These are phyloP conservation scores for Glareola pratincola DNA, from an alignment of 2,113 vertebrate species.

Conservation along the genomic window DNA sequence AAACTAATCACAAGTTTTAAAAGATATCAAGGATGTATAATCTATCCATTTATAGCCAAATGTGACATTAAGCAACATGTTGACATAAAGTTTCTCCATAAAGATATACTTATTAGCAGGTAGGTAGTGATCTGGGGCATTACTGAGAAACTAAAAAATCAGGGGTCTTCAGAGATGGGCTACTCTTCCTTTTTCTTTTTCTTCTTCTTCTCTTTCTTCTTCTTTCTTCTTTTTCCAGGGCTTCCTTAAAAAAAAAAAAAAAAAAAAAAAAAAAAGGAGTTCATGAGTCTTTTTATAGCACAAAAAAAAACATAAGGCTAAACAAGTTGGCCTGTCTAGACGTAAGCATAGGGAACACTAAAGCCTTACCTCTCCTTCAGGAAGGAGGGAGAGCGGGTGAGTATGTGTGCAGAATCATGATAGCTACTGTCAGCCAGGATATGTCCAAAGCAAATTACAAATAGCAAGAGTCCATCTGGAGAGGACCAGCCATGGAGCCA, in stretches of 20 bases:
- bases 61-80: background rate
- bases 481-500: background rate
- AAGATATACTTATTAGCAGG: background rate
- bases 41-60: background rate
- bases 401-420: background rate
- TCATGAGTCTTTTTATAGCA: background rate
- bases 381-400: background rate
- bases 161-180: background rate
- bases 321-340: background rate
- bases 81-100: background rate
- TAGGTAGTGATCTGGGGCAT: background rate
- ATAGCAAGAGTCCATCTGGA: background rate
- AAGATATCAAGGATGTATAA: background rate
- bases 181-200: background rate
- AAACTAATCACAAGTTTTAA: background rate
- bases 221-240: background rate
- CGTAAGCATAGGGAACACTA: background rate
- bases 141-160: background rate
- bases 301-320: background rate
- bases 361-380: background rate
- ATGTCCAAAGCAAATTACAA: background rate
- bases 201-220: background rate
- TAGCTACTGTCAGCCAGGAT: background rate
- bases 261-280: background rate
- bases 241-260: background rate